These are phyloP conservation scores for Columba janthina DNA, from an alignment of 2,113 vertebrate species.

Conservation along the genomic window DNA sequence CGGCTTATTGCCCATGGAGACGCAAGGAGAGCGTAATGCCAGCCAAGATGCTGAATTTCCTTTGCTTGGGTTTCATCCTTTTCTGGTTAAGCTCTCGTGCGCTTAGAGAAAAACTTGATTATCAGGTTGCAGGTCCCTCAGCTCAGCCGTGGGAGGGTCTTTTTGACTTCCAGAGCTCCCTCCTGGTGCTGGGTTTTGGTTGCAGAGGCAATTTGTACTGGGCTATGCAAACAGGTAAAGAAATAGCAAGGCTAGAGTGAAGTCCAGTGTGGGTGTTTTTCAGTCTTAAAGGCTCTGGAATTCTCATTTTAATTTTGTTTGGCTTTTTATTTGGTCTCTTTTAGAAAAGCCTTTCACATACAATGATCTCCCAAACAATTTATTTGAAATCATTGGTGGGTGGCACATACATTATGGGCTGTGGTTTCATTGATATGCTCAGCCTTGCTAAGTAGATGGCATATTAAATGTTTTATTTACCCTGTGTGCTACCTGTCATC, in stretches of 20 bases:
- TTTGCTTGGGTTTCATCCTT: background rate
- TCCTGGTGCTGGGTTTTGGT: background rate
- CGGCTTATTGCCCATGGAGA: background rate
- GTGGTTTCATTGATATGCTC: conserved; percentile 37
- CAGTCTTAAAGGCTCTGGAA: background rate
- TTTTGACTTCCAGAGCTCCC: background rate
- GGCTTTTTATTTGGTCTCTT: background rate
- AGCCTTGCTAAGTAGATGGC: conserved; percentile 14
- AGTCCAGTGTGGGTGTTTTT: background rate
- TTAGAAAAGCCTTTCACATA: background rate
- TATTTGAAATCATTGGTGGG: conserved; percentile 12
- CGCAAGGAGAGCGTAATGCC: background rate
- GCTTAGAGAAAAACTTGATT: background rate
- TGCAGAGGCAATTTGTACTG: background rate
- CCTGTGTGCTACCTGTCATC: conserved; percentile 47
- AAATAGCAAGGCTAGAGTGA: background rate
- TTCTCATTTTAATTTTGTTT: background rate
- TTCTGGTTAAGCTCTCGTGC: background rate
- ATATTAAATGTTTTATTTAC: conserved; percentile 67
- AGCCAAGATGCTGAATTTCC: background rate
- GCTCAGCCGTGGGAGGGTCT: background rate
- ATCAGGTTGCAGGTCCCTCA: background rate
- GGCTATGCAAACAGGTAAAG: background rate
- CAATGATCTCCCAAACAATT: background rate
- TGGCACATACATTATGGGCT: background rate